Evolutionary conservation across 2,888 invertebrate species (phyloP), one percentile per base, ranked within the genome.

Genomic region (Noctua janthina): DNA sequence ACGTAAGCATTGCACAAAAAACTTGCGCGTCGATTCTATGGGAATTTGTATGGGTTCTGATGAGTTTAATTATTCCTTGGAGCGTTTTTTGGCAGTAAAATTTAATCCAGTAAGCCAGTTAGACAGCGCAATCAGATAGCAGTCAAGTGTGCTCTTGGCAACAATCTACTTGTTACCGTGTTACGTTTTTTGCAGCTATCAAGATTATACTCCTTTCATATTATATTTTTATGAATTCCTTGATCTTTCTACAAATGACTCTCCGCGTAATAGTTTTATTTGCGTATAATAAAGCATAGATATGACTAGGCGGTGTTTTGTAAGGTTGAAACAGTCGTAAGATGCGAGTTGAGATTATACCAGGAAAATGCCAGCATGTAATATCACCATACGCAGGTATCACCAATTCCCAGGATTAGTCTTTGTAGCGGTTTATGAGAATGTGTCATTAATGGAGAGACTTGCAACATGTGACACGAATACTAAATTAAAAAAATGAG

Each of bases 1-100:
- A 91, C 89, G 90, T 90, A 90, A 91, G 90, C 90, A 91, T 88
- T 90, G 83, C 78, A 87, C 87, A 93, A 94, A 93, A 94, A 91
- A 88, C 82, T 76, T 86, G 85, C 78, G 82, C 87, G 88, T 88
- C 85, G 86, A 88, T 89, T 88, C 87, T 89, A 87, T 85, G 81
- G 84, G 87, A 83, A 85, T 81, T 84, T 83, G 84, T 86, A 87
- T 88, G 87, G 90, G 90, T 90, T 92, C 90, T 90, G 90, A 91
- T 90, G 89, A 78, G 84, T 88, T 90, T 87, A 86, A 86, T 89
- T 86, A 89, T 88, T 81, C 82, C 83, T 75, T 67, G 77, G 74
- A 77, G 78, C 69, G 83, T 82, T 86, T 87, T 89, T 87, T 78
- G 70, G 81, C 68, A 79, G 78, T 80, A 83, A 79, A 85, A 79